Conservation (phyloP, 30 jellyfish, hydroid and myxozoan species). For the Pelagia noctiluca region DNA sequence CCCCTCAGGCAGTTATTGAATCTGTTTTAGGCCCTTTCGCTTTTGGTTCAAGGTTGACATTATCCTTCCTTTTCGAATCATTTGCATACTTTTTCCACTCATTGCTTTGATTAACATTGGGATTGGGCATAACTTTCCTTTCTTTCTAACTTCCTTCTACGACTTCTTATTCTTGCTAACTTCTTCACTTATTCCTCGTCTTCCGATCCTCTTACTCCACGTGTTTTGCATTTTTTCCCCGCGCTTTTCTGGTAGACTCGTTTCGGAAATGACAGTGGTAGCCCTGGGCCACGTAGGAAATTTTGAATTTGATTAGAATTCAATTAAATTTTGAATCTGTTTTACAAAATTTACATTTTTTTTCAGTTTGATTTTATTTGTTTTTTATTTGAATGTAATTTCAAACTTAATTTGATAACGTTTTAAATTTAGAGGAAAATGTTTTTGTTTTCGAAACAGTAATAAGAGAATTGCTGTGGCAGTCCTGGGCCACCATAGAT, state of each 20-base stretch:
- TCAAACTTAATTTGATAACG: not conserved
- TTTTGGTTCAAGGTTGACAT: constrained; percentile 5
- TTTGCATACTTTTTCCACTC: not conserved
- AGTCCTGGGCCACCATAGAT: constrained; percentile 44
- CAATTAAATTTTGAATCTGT: not conserved
- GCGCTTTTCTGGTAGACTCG: not conserved
- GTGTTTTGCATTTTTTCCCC: not conserved
- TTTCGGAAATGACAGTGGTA: constrained; percentile 15
- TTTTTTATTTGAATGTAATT: not conserved
- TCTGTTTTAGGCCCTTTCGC: constrained; percentile 4
- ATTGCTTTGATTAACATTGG: not conserved
- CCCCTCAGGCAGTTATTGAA: constrained; percentile 1
- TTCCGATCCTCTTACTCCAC: not conserved
- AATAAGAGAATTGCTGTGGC: constrained; percentile 9
- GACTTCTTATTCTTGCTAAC: not conserved
- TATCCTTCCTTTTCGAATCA: not conserved
- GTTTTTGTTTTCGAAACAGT: not conserved
- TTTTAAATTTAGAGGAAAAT: not conserved
- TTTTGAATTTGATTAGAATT: not conserved
- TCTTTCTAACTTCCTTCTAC: not conserved
- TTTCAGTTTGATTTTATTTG: constrained; percentile 3
- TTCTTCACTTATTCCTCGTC: not conserved
- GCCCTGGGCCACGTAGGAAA: constrained; percentile 27
- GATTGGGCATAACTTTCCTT: not conserved
- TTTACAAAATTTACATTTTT: not conserved